Evolutionary conservation across 2,797 vertebrate genomes (phyloP).

Genomic region (Arctocebus calabarensis): DNA sequence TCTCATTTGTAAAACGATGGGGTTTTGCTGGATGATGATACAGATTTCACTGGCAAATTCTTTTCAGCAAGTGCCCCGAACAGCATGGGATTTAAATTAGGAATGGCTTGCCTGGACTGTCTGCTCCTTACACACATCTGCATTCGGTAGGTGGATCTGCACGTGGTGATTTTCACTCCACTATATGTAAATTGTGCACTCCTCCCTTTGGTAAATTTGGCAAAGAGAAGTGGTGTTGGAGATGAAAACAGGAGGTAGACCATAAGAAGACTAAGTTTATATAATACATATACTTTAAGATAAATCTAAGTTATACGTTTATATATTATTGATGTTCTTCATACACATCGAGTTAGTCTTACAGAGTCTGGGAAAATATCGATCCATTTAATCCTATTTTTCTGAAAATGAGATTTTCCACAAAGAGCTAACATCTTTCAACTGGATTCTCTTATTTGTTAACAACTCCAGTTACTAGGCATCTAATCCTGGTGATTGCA

Average conservation of each 20-base stretch:
- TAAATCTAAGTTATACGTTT: background rate
- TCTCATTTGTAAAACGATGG: slow-evolving; percentile 25
- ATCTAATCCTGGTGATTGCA: background rate
- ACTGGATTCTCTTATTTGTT: background rate
- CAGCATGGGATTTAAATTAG: background rate
- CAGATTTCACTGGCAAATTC: background rate
- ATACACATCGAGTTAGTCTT: background rate
- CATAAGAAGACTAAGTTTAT: background rate
- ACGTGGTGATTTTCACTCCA: background rate
- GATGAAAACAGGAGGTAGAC: background rate
- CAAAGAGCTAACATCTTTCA: background rate
- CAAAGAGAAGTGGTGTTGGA: background rate
- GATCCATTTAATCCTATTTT: background rate
- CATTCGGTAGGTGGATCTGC: background rate
- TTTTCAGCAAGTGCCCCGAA: background rate
- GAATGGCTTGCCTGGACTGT: background rate
- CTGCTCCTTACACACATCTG: background rate
- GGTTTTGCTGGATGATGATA: background rate
- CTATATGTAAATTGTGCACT: background rate
- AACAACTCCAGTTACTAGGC: background rate
- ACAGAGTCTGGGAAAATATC: background rate
- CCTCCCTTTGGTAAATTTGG: background rate
- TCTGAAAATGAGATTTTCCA: background rate
- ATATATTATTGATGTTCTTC: background rate
- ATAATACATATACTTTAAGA: background rate